Conservation (phyloP, 2,888 invertebrate genomes). For the Cyclophora punctaria region DNA sequence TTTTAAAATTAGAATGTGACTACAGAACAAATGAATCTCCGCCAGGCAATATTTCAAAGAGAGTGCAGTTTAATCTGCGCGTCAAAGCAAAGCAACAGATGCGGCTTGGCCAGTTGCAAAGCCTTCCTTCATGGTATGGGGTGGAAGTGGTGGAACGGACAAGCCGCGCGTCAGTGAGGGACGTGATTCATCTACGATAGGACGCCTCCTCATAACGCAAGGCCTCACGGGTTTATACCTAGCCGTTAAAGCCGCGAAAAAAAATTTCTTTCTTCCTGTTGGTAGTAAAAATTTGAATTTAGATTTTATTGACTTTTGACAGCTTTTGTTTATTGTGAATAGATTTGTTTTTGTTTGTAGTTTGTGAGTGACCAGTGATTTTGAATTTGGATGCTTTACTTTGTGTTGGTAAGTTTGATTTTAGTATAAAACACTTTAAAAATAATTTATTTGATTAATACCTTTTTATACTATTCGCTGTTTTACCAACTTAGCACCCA, state of each 20-base stretch:
- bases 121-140: slow-evolving; percentile 2
- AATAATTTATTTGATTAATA: too few relatives aligned
- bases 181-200: slow-evolving; percentile 42
- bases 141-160: not conserved
- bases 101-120: slow-evolving; percentile 16
- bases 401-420: too few relatives aligned
- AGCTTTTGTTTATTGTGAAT: too few relatives aligned
- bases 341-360: not conserved
- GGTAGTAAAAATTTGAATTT: too few relatives aligned
- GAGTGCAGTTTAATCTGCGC: slow-evolving; percentile 21
- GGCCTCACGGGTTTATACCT: slow-evolving; percentile 1
- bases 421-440: too few relatives aligned
- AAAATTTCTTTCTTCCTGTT: slow-evolving; percentile 15
- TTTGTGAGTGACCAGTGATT: not conserved
- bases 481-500: too few relatives aligned
- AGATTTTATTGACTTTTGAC: too few relatives aligned
- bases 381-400: not conserved
- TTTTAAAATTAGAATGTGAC: too few relatives aligned
- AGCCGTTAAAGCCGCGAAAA: slow-evolving; percentile 25
- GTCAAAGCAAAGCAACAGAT: slow-evolving; percentile 37
- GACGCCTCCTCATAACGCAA: slow-evolving; percentile 30
- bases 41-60: slow-evolving; percentile 12
- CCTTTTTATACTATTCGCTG: too few relatives aligned
- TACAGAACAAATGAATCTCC: slow-evolving; percentile 1
- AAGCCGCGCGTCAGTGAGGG: slow-evolving; percentile 41